phyloP scores from a whole-genome alignment of 2,888 invertebrate genomes.

The Heliconius ismenius region DNA sequence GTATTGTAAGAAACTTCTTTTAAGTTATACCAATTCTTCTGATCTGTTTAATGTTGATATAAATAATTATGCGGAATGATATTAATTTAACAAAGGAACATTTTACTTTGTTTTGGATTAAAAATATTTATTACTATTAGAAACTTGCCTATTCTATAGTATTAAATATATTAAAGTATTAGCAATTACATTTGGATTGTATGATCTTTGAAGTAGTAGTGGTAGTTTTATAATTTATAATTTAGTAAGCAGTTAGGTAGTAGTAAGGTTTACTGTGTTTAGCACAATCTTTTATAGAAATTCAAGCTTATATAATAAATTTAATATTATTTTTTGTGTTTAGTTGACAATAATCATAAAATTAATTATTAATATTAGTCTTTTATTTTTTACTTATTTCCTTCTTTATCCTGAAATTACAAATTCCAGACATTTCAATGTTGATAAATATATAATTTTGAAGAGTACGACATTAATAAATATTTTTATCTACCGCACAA shows the following conservation, averaged over 20 bases:
- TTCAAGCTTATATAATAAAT: neutral
- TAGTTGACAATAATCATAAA: neutral
- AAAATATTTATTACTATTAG: neutral
- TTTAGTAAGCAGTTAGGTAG: neutral
- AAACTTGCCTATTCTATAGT: neutral
- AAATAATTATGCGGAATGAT: slow-evolving; percentile 27
- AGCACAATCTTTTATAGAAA: slow-evolving; percentile 2
- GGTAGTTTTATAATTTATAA: neutral
- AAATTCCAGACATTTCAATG: neutral
- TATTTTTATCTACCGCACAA: too few species aligned
- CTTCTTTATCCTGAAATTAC: neutral
- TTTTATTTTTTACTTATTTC: neutral
- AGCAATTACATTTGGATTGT: too few species aligned
- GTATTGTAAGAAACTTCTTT: slow-evolving; percentile 54
- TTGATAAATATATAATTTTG: too few species aligned
- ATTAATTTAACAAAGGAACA: neutral
- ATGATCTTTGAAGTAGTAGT: neutral
- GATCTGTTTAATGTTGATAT: slow-evolving; percentile 42
- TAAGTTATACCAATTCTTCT: slow-evolving; percentile 35
- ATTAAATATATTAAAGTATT: too few species aligned
- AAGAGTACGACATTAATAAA: too few species aligned
- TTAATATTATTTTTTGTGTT: neutral
- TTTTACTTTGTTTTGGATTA: neutral
- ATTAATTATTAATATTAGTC: neutral
- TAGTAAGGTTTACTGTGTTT: neutral